phyloP scores from a whole-genome alignment of 2,797 vertebrate genomes.

The Chiroxiphia lanceolata region DNA sequence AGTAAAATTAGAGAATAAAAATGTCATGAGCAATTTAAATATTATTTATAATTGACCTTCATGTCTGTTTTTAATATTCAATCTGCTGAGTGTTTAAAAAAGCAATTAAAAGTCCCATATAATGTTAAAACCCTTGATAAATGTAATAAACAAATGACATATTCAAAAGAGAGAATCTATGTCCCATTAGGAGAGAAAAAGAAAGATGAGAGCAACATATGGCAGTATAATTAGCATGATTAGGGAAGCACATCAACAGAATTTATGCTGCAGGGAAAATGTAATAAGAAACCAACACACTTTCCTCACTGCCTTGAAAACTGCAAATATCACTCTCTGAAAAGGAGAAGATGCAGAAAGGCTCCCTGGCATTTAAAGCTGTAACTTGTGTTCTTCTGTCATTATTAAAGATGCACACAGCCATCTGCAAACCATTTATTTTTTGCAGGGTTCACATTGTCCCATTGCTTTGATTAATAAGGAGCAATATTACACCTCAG shows the following conservation, averaged over 20 bases:
- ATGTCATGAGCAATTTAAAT: slow-evolving; percentile 35
- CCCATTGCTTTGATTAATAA: slow-evolving; percentile 58
- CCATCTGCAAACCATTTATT: slow-evolving; percentile 66
- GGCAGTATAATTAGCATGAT: slow-evolving; percentile 71
- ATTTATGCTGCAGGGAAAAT: slow-evolving; percentile 65
- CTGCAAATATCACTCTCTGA: slow-evolving; percentile 52
- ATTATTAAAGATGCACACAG: slow-evolving; percentile 62
- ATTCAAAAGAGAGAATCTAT: slow-evolving; percentile 67
- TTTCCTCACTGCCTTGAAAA: slow-evolving; percentile 62
- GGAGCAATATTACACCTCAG: slow-evolving; percentile 54
- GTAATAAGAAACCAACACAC: slow-evolving; percentile 68
- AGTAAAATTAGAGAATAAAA: slow-evolving; percentile 49
- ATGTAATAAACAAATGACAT: slow-evolving; percentile 71
- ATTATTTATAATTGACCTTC: slow-evolving; percentile 59
- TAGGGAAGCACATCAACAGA: slow-evolving; percentile 62
- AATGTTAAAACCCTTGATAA: slow-evolving; percentile 67
- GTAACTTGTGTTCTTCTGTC: slow-evolving; percentile 64
- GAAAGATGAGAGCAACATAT: slow-evolving; percentile 73
- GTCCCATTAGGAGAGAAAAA: slow-evolving; percentile 68
- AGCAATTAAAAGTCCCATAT: slow-evolving; percentile 64
- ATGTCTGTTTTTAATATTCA: slow-evolving; percentile 61
- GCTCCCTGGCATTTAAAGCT: slow-evolving; percentile 69
- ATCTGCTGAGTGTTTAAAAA: slow-evolving; percentile 54
- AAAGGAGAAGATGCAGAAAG: slow-evolving; percentile 54
- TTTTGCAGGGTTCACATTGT: slow-evolving; percentile 61